Evolutionary conservation across 1,140 invertebrate species (phyloP).

Genomic region (Periplaneta americana): DNA sequence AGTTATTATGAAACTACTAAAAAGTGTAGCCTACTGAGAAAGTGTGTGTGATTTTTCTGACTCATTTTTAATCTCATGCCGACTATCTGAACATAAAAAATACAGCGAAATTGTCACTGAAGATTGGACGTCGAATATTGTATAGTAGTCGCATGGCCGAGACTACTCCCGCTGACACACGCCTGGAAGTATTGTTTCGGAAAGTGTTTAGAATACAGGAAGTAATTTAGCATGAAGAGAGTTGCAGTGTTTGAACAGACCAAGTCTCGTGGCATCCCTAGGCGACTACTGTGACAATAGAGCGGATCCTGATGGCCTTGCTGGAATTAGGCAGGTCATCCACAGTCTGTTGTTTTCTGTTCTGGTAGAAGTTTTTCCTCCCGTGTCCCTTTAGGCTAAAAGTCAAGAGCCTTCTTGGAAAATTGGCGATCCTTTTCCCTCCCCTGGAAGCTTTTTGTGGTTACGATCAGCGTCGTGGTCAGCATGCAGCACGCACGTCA

Average conservation of each 20-base stretch:
- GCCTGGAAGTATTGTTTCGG: too few species aligned
- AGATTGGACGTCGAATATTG: too few species aligned
- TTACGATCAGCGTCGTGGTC: not conserved
- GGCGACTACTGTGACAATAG: not conserved
- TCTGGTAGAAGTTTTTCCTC: not conserved
- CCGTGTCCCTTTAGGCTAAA: not conserved
- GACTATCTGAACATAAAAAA: too few species aligned
- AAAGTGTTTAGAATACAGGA: not conserved
- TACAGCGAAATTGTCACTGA: too few species aligned
- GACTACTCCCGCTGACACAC: too few species aligned
- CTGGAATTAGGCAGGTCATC: not conserved
- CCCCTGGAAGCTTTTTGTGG: not conserved
- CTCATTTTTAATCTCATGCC: too few species aligned
- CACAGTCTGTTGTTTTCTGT: not conserved
- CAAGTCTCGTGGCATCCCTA: not conserved
- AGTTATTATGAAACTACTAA: too few species aligned
- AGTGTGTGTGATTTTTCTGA: too few species aligned
- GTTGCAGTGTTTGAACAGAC: not conserved
- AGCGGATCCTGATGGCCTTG: not conserved
- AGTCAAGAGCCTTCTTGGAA: not conserved
- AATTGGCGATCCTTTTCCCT: not conserved
- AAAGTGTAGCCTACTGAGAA: too few species aligned
- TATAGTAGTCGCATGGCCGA: too few species aligned
- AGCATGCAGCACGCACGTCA: not conserved
- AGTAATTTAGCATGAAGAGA: not conserved